Evolutionary conservation across 2,113 vertebrate genomes (phyloP).

Genomic region (Furnarius figulus): DNA sequence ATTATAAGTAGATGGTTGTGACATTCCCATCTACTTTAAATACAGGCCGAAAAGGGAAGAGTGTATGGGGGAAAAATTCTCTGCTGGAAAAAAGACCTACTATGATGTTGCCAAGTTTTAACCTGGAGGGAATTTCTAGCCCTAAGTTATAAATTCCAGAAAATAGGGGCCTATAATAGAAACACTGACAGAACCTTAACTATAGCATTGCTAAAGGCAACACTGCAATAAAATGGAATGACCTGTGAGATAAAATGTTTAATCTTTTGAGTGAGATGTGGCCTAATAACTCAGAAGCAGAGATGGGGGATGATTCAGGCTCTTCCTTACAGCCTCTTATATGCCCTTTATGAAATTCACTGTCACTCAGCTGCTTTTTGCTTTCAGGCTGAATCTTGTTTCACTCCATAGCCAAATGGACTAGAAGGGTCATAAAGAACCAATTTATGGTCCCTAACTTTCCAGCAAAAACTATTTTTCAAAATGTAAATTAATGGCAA

Average conservation of each 20-base stretch:
- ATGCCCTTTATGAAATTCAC: constrained; percentile 40
- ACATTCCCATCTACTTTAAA: not conserved
- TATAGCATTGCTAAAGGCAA: constrained; percentile 54
- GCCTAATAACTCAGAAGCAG: constrained; percentile 54
- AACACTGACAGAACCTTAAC: constrained; percentile 62
- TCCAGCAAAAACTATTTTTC: constrained; percentile 48
- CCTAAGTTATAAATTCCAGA: constrained; percentile 71
- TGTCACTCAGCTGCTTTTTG: constrained; percentile 42
- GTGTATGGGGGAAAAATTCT: not conserved
- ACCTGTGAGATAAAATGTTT: constrained; percentile 64
- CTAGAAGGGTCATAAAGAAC: constrained; percentile 41
- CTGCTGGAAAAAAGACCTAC: constrained; percentile 21
- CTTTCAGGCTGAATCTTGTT: constrained; percentile 44
- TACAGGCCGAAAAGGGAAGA: not conserved
- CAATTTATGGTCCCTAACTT: constrained; percentile 31
- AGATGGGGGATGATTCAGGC: not conserved
- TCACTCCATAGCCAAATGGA: constrained; percentile 29
- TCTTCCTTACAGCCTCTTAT: constrained; percentile 1
- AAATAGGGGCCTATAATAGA: constrained; percentile 65
- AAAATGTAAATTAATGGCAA: constrained; percentile 23
- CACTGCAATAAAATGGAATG: constrained; percentile 53
- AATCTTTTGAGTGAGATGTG: constrained; percentile 70
- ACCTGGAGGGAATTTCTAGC: constrained; percentile 53
- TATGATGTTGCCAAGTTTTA: constrained; percentile 52
- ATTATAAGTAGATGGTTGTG: not conserved